phyloP scores from a whole-genome alignment of 2,113 vertebrate species.

The Otis tarda region DNA sequence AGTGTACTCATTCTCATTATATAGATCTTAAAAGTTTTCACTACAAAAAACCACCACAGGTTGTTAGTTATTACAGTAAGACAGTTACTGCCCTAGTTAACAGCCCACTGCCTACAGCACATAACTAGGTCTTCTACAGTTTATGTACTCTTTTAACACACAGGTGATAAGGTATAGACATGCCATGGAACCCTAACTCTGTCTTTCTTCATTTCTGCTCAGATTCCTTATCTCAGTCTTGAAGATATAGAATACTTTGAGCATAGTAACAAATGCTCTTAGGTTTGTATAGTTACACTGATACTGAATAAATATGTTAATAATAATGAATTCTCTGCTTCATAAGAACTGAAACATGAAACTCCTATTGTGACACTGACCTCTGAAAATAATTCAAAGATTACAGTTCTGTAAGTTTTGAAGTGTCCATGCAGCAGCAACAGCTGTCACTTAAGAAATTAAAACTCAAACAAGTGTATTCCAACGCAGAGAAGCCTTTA shows the following conservation, averaged over 20 bases:
- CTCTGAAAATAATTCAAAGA: not conserved
- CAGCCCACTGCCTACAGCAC: not conserved
- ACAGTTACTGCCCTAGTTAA: not conserved
- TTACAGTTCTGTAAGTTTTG: not conserved
- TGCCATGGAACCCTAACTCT: not conserved
- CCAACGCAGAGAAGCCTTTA: not conserved
- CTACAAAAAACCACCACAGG: not conserved
- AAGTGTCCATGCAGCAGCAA: not conserved
- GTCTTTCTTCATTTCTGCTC: not conserved
- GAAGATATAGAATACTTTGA: not conserved
- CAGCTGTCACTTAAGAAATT: not conserved
- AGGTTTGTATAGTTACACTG: not conserved
- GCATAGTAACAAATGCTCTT: not conserved
- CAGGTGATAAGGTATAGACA: not conserved
- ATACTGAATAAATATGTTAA: not conserved
- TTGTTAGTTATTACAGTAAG: not conserved
- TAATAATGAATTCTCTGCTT: not conserved
- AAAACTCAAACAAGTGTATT: not conserved
- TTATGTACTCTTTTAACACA: not conserved
- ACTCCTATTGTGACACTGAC: not conserved
- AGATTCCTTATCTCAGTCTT: not conserved
- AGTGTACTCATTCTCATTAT: not conserved
- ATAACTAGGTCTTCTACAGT: not conserved
- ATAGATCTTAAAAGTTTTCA: not conserved
- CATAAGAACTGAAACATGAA: not conserved